Conservation (phyloP, 2,888 invertebrate species). For the Hydriomena furcata region DNA sequence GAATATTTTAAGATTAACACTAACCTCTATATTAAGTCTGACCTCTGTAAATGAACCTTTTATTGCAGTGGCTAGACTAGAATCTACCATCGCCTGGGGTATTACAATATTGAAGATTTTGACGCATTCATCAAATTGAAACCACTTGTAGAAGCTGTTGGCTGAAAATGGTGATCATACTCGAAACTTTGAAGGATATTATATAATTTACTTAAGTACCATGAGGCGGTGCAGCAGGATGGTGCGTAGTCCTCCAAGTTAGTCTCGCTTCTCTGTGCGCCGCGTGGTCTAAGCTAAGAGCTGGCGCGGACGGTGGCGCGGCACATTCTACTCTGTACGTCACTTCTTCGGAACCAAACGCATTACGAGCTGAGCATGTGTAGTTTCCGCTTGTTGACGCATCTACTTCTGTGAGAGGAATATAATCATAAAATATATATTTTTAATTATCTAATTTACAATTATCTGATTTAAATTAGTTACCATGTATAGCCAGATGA, state of each 20-base stretch:
- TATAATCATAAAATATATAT: background rate
- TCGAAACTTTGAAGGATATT: too few species aligned
- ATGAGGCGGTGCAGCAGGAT: conserved; percentile 82
- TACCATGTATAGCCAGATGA: conserved; percentile 88
- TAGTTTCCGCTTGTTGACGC: conserved; percentile 90
- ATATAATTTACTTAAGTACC: conserved; percentile 46
- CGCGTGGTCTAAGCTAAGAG: conserved; percentile 86
- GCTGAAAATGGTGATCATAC: too few species aligned
- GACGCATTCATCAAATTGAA: too few species aligned
- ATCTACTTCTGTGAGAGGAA: conserved; percentile 83
- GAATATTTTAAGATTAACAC: too few species aligned
- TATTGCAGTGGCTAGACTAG: too few species aligned
- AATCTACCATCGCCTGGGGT: too few species aligned
- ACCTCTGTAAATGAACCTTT: too few species aligned
- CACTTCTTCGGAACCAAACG: conserved; percentile 92
- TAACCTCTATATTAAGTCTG: too few species aligned
- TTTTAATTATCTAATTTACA: too few species aligned
- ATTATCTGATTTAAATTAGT: too few species aligned
- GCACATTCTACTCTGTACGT: conserved; percentile 91
- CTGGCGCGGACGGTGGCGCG: conserved; percentile 88
- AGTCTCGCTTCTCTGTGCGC: conserved; percentile 85
- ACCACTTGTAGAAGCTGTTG: too few species aligned
- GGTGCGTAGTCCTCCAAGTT: conserved; percentile 77
- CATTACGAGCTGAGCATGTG: conserved; percentile 92
- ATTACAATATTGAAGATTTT: too few species aligned